Base-by-base conservation (phyloP, 2,797 vertebrate species). In the Sebastolobus altivelis region DNA sequence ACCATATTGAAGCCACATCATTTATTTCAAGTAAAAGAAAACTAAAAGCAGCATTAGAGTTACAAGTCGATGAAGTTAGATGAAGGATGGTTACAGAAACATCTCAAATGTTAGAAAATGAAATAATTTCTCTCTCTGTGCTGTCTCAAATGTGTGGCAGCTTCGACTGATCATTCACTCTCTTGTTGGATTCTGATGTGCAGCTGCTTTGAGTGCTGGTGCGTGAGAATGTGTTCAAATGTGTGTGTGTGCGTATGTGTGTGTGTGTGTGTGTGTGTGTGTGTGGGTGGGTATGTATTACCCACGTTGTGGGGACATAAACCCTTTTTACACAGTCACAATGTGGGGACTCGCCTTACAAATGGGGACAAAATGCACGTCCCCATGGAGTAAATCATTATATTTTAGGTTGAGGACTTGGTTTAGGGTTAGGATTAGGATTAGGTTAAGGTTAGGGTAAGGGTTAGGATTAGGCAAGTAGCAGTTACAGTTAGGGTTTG, bases 101-200 rank as follows among this genome's bases (percentile, higher is more conserved):
- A 38, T 33, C 29, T 40, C 2, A 60, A 79, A 71, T 59, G 60
- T 73, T 27, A 10, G 11, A 72, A 61, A 82, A 60, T 8, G 52
- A 72, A 66, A 73, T 37, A 8, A 77, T 68, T 37, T 69, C 33
- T 78, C 62, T 72, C 29, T 56, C 31, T 35, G 31, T 69, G 67
- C 58, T 63, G 75, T 72, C 52, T 82, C 33, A 71, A 82, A 86
- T 79, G 46, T 10, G 65, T 86, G 58, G 82, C 83, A 82, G 80
- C 77, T 22, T 70, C 70, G 7, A 68, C 72, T 85, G 75, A 90
- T 90, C 74, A 63, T 84, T 84, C 68, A 77, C 69, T 82, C 65
- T 77, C 70, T 70, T 59, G 79, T 59, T 78, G 58, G 79, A 62
- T 73, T 86, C 69, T 81, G 80, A 31, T 81, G 78, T 78, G 80